Conservation (phyloP, 2,888 invertebrate species). For the Drosophila nr. medialis region DNA sequence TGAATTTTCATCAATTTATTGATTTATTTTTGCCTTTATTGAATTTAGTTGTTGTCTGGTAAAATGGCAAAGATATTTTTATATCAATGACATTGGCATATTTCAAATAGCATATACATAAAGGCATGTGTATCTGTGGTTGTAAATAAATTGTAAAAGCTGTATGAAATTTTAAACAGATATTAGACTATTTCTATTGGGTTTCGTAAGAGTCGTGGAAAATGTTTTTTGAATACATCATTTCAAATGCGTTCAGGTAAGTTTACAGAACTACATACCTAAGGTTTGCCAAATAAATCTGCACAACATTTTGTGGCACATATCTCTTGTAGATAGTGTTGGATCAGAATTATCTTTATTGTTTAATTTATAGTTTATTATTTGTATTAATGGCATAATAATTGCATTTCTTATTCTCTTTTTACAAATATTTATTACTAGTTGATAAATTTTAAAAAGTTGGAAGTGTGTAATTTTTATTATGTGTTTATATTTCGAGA, state of each 20-base stretch:
- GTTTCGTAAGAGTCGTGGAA: background rate
- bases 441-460: background rate
- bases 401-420: background rate
- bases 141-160: constrained; percentile 50
- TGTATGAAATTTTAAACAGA: constrained; percentile 27
- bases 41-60: background rate
- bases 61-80: constrained; percentile 15
- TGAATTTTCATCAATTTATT: background rate
- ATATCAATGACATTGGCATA: constrained; percentile 6
- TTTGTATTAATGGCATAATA: background rate
- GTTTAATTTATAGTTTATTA: background rate
- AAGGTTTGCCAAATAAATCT: background rate
- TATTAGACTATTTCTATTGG: background rate
- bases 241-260: background rate
- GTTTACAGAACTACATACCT: background rate
- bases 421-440: background rate
- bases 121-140: constrained; percentile 14
- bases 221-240: background rate
- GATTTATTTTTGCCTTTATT: background rate
- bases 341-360: background rate
- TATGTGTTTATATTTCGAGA: background rate
- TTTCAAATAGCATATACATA: constrained; percentile 5
- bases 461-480: too few relatives aligned
- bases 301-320: background rate
- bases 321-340: background rate